Evolutionary conservation across 2,888 invertebrate genomes (phyloP), one percentile per base, ranked within the genome.

Genomic region (Erpobdella octoculata): DNA sequence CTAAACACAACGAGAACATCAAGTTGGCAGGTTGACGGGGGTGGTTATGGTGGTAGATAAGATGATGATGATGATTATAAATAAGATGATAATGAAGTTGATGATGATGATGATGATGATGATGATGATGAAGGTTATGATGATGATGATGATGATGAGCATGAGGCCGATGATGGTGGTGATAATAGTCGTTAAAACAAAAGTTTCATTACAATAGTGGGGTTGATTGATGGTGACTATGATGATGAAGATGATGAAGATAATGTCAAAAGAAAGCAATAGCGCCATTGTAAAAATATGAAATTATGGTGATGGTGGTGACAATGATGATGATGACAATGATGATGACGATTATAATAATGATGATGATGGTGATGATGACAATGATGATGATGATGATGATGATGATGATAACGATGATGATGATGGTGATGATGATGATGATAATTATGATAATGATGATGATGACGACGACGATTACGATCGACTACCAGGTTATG

Each of bases 361-460:
- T 62, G 62, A 31, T 62, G 62, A 65, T 65, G 65, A 65, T 37
- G 65, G n/a, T 38, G 65, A 64, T 37, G 65, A 15, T 65, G 65
- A 65, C 21, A 28, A 65, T 21, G 65, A 65, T 15, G 65, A 65
- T 37, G 65, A 65, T 37, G 65, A 65, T 65, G 65, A 65, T 65
- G 65, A 65, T 37, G 65, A 37, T 65, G 65, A 65, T 37, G 38
- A 65, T n/a, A 38, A 38, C 18, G 38, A 65, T 21, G 38, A 65
- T 38, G 65, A 65, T 37, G 65, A 38, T 64, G 59, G 28, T 6
- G 59, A 64, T 37, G 65, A 15, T 65, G 65, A 65, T 12, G 38
- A 65, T 21, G 65, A 65, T 15, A 38, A 65, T 37, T 36, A 65
- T 37, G 65, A 65, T 65, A 38, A 65, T 65, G 65, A 65, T 37